Evolutionary conservation across 1,140 invertebrate species (phyloP).

Genomic region (Maconellicoccus hirsutus): DNA sequence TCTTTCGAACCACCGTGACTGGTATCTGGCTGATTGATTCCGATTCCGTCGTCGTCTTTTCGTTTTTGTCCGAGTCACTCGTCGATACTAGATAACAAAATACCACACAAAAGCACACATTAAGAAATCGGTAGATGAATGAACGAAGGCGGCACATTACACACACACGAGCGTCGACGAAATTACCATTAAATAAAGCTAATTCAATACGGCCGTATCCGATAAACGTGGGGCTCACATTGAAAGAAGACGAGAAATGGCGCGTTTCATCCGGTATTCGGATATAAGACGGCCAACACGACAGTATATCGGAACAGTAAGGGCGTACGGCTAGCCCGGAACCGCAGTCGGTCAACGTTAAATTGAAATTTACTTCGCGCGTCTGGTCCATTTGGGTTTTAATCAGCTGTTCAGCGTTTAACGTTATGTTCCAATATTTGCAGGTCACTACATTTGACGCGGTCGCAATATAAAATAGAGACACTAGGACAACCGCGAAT

Average conservation of each 20-base stretch:
- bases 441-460: background rate
- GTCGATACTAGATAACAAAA: background rate
- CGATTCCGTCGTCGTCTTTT: background rate
- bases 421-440: background rate
- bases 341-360: background rate
- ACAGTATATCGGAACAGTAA: background rate
- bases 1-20: conserved; percentile 49
- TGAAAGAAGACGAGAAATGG: background rate
- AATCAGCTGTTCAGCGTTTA: background rate
- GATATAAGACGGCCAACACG: background rate
- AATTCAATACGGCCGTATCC: background rate
- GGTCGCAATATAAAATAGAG: background rate
- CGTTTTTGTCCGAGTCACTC: background rate
- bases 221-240: background rate
- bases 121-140: no score
- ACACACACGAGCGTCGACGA: no score
- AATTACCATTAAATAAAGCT: background rate
- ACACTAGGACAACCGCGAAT: background rate
- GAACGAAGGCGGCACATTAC: no score
- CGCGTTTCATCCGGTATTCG: background rate
- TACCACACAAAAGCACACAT: background rate
- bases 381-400: background rate
- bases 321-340: background rate
- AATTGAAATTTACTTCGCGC: background rate
- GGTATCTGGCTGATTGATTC: background rate